Base-by-base conservation (phyloP, 2,797 vertebrate species). In the Antennarius maculatus region DNA sequence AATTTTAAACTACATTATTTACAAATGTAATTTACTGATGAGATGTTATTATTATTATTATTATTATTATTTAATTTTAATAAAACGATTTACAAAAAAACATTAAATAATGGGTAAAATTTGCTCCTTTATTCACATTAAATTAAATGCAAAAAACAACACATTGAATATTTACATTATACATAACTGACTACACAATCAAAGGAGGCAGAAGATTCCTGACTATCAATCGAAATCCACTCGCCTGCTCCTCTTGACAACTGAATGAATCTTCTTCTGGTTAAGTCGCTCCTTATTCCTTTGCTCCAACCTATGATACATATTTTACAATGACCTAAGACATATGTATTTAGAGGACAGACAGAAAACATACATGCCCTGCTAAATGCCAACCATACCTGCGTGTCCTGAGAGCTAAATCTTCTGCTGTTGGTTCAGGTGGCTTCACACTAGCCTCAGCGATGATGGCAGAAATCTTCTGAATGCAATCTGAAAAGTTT, bases 381-480 rank as follows among this genome's bases (percentile, higher is more conserved):
- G 27, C 18, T 12, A 51, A 27, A 51, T 14, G 18, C 1, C 10
- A 39, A 8, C 7, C 37, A 31, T 80, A 99, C 97, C 97, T 96
- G 66, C 87, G 67, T 69, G 79, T 92, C 49, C 92, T 86, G 0
- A 94, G 85, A 27, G 87, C 85, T 0, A 90, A 1, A 13, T 95
- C 93, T 46, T 97, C 95, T 65, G 79, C 87, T 5, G 94, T 88
- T 0, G 93, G 89, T 52, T 92, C 91, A 2, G 69, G 85, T 2
- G 94, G 94, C 28, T 59, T 89, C 79, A 92, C 79, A 0, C 84
- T 94, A 41, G 96, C 96, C 59, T 94, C 90, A 0, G 80, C 61
- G 23, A 99, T 93, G 66, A 99, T 94, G 71, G 91, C 80, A 4
- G 92, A 92, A 79, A 99, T 95, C 83, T 98, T 99, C 60, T 94